A percentile compares a stretch with the other conserved stretches of the same genome.
These are phyloP conservation scores for Decapterus maruadsi DNA, from an alignment of 2,797 vertebrate genomes.

Conservation along the genomic window DNA sequence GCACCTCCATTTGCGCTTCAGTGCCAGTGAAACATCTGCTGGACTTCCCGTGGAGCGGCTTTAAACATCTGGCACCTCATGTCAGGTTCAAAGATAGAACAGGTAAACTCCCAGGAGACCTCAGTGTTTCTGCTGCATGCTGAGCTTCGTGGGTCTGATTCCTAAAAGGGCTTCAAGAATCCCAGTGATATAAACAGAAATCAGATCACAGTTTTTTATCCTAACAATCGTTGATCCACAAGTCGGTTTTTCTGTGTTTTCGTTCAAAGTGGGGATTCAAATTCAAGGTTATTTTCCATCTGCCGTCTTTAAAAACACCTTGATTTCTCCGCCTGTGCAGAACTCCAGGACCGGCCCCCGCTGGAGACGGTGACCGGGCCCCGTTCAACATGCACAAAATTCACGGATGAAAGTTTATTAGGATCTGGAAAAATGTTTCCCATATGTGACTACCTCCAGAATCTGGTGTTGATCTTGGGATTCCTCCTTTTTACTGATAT, in stretches of 20 bases:
- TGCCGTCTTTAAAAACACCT: constrained; percentile 60
- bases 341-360: constrained; percentile 41
- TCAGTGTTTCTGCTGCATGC: constrained; percentile 36
- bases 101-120: constrained; percentile 56
- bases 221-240: background rate
- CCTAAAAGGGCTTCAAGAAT: constrained; percentile 13
- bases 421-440: constrained; percentile 84
- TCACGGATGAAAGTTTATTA: constrained; percentile 85
- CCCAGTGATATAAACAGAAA: constrained; percentile 24
- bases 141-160: constrained; percentile 17
- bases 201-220: background rate
- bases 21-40: constrained; percentile 62
- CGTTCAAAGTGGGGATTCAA: constrained; percentile 23
- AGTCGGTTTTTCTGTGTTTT: background rate
- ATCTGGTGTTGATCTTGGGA: constrained; percentile 84
- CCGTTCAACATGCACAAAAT: constrained; percentile 68
- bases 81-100: constrained; percentile 59
- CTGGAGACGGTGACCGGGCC: constrained; percentile 57
- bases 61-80: constrained; percentile 72
- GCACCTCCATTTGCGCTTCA: constrained; percentile 28
- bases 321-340: constrained; percentile 32
- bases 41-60: constrained; percentile 49
- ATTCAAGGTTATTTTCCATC: constrained; percentile 56
- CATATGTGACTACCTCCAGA: constrained; percentile 83
- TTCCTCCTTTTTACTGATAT: constrained; percentile 83